These are phyloP conservation scores for Troides oblongomaculatus DNA, from an alignment of 2,888 invertebrate genomes.

Conservation along the genomic window DNA sequence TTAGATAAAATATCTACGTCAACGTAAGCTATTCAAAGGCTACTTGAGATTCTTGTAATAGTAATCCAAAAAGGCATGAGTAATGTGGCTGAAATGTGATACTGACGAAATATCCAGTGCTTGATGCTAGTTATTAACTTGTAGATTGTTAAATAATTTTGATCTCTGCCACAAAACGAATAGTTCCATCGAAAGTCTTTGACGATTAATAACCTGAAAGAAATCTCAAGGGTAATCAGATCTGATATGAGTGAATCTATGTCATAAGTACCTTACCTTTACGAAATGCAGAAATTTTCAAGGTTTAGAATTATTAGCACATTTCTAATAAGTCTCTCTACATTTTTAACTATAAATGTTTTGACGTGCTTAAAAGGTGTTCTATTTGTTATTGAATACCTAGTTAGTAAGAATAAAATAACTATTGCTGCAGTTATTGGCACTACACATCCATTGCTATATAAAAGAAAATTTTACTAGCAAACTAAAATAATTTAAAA, in stretches of 20 bases:
- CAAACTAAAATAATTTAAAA: conserved; percentile 45
- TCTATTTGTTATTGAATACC: conserved; percentile 81
- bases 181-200: conserved; percentile 67
- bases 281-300: conserved; percentile 60
- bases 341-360: conserved; percentile 81
- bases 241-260: conserved; percentile 71
- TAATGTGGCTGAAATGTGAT: conserved; percentile 72
- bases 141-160: conserved; percentile 58
- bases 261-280: conserved; percentile 48
- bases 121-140: conserved; percentile 62
- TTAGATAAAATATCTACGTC: conserved; percentile 66
- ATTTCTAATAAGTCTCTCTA: conserved; percentile 81
- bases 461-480: conserved; percentile 38
- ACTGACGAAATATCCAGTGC: conserved; percentile 67
- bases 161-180: conserved; percentile 73
- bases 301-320: conserved; percentile 80
- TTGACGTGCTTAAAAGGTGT: conserved; percentile 82
- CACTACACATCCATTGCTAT: conserved; percentile 65
- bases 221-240: conserved; percentile 68
- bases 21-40: conserved; percentile 60
- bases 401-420: conserved; percentile 77
- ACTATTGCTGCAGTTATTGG: conserved; percentile 79
- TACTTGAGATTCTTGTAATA: conserved; percentile 55
- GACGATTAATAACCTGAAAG: conserved; percentile 46
- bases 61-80: conserved; percentile 44